Evolutionary conservation across 2,888 invertebrate species (phyloP), one percentile per base, ranked within the genome.

Genomic region (Geotrupes spiniger): DNA sequence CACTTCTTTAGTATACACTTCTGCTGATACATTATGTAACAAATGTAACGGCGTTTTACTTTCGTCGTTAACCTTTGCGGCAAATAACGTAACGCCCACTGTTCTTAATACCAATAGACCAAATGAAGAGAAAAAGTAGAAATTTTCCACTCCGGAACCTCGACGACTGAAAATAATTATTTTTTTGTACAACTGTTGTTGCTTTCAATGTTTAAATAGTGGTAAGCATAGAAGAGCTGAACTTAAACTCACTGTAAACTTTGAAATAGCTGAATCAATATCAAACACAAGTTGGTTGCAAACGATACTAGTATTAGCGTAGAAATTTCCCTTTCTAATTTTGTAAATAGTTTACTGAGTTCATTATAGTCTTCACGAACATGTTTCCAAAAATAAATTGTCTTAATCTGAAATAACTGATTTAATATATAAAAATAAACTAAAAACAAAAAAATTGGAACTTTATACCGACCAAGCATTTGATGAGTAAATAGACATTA

Each of bases 81-180:
- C 39, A 27, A 27, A 45, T 28, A 45, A n/a, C 11, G 36, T 21
- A 6, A 45, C 45, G 2, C 25, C 38, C 8, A 15, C 9, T 10
- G 38, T 28, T 8, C 45, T 15, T 10, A 45, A n/a, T 8, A 45
- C 36, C 10, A 45, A 16, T 11, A 46, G 28, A 2, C 39, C 39
- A 21, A 46, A 39, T 2, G 40, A 46, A 8, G 26, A 46, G 11
- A 39, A 26, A 12, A 46, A 46, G 11, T 46, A 46, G 8, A 46
- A 12, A 2, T 27, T 40, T 10, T 21, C 40, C 10, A 41, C n/a
- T 9, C 33, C 33, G 8, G 33, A 10, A 29, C 11, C 12, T 41
- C 43, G 9, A 21, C 33, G 36, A 8, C 42, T 42, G 15, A 42
- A 42, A 29, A 6, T n/a, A n/a, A n/a, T n/a, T n/a, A n/a, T n/a